phyloP scores from a whole-genome alignment of 2,888 invertebrate species.

The Zonitis immaculata region DNA sequence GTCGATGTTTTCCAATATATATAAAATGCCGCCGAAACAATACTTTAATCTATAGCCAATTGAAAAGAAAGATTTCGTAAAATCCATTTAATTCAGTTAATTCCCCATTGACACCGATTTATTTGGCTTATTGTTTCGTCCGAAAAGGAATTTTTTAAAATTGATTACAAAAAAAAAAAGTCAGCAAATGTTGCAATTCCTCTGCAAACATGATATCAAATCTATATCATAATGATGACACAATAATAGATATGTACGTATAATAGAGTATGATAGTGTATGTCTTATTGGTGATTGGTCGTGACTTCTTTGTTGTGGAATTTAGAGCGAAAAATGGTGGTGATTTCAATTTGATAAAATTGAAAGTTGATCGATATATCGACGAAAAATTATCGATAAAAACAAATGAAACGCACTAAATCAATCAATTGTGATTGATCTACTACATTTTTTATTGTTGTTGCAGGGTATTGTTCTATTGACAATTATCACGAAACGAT shows the following conservation, averaged over 20 bases:
- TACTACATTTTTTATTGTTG: slow-evolving; percentile 1
- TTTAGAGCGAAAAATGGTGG: neutral
- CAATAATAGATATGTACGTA: no score
- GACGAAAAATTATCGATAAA: neutral
- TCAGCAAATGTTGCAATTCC: neutral
- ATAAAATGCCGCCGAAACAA: no score
- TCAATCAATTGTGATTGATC: slow-evolving; percentile 3
- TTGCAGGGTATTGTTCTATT: slow-evolving; percentile 27
- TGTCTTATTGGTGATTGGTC: no score
- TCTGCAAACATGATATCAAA: no score
- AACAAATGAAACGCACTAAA: slow-evolving; percentile 2
- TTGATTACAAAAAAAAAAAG: no score
- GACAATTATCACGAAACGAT: slow-evolving; percentile 22
- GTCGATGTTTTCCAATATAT: no score
- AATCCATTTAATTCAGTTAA: neutral
- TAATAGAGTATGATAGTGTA: no score
- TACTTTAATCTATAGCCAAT: neutral
- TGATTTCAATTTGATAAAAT: neutral
- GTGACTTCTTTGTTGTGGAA: neutral
- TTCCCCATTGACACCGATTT: neutral
- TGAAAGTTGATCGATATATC: neutral
- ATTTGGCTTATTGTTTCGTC: no score
- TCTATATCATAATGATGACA: neutral
- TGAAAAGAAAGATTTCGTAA: neutral
- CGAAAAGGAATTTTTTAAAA: no score